Percentiles rank a stretch among this genome's conserved stretches.
Conservation (phyloP, 2,797 vertebrate genomes). For the Pangasius sanitwongsei region DNA sequence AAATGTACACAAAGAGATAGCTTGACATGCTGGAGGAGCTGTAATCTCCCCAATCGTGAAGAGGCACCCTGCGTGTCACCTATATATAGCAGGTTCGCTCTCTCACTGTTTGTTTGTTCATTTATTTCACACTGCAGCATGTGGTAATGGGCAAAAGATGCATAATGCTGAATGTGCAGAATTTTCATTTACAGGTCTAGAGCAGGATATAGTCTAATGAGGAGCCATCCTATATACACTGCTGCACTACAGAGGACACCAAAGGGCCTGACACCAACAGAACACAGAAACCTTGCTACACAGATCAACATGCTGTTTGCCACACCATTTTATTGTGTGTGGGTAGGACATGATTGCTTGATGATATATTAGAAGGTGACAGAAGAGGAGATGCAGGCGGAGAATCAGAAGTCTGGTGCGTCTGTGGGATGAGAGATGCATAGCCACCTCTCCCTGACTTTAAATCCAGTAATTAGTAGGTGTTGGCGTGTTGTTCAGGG, state of each 20-base stretch:
- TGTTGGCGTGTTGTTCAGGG: slow-evolving; percentile 17
- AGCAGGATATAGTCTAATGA: background rate
- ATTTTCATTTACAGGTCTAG: slow-evolving; percentile 10
- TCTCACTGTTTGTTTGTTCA: slow-evolving; percentile 41
- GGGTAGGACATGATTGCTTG: slow-evolving; percentile 15
- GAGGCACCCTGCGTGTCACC: slow-evolving; percentile 40
- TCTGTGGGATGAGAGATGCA: background rate
- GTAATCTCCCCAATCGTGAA: slow-evolving; percentile 63
- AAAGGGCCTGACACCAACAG: too few species aligned
- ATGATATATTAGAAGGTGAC: slow-evolving; percentile 9
- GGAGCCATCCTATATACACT: background rate
- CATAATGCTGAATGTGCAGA: slow-evolving; percentile 31
- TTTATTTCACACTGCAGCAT: slow-evolving; percentile 36
- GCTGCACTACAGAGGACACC: background rate
- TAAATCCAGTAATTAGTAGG: slow-evolving; percentile 39
- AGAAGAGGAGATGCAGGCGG: background rate
- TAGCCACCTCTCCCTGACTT: background rate
- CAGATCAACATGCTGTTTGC: slow-evolving; percentile 12
- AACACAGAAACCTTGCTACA: slow-evolving; percentile 14
- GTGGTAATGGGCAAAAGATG: slow-evolving; percentile 1
- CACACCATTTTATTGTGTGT: slow-evolving; percentile 12
- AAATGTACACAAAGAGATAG: slow-evolving; percentile 48
- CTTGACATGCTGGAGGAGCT: slow-evolving; percentile 60
- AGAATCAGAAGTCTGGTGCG: background rate
- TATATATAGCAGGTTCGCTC: slow-evolving; percentile 65